Evolutionary conservation across 1,140 invertebrate genomes (phyloP).

Genomic region (Frieseomelitta varia): DNA sequence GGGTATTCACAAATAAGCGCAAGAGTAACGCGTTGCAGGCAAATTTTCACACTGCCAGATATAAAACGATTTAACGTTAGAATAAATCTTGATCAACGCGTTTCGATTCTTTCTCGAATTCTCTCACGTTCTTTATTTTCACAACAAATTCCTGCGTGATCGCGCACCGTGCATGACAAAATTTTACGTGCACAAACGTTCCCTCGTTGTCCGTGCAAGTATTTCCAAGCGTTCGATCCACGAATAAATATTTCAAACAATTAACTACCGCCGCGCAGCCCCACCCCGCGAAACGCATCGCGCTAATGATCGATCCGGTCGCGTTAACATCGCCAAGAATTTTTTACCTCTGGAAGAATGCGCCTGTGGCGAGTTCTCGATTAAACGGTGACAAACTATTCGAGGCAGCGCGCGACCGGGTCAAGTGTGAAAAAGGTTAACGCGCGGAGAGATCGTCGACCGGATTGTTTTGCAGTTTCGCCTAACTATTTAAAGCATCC

Average conservation of each 20-base stretch:
- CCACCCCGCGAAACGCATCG: neutral
- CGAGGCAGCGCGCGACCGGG: neutral
- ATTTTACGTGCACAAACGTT: neutral
- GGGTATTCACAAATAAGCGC: no score
- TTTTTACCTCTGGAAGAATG: neutral
- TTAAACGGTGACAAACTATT: constrained; percentile 63
- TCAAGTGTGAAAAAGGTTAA: constrained; percentile 62
- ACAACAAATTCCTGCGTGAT: no score
- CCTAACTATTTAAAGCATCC: constrained; percentile 68
- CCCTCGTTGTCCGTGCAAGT: neutral
- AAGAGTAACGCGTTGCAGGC: no score
- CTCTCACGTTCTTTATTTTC: no score
- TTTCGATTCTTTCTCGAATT: neutral
- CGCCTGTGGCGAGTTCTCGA: constrained; percentile 15
- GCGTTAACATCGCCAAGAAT: neutral
- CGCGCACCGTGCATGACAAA: neutral
- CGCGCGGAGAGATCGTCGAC: constrained; percentile 2
- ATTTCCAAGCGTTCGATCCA: neutral
- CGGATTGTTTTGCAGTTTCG: constrained; percentile 66
- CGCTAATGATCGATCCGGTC: neutral
- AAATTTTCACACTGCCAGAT: neutral
- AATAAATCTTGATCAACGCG: no score
- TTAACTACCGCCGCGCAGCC: neutral
- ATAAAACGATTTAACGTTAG: neutral
- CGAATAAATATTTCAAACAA: neutral